These are phyloP conservation scores for Psittacus erithacus DNA, from an alignment of 2,113 vertebrate species.

Conservation along the genomic window DNA sequence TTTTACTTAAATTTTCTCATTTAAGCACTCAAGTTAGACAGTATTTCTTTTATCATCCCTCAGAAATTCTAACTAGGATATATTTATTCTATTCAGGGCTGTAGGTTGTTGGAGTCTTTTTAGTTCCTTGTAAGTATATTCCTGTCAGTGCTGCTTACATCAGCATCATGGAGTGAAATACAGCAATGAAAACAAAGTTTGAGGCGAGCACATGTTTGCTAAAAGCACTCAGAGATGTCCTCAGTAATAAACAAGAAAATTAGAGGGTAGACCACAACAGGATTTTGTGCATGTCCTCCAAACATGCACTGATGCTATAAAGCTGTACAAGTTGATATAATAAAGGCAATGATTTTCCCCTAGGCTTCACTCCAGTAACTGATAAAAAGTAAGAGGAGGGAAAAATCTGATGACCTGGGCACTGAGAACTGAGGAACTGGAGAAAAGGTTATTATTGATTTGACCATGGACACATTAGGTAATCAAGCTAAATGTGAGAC, in stretches of 20 bases:
- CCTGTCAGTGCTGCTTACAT: constrained; percentile 26
- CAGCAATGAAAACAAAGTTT: constrained; percentile 38
- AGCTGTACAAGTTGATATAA: constrained; percentile 22
- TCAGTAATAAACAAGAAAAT: constrained; percentile 19
- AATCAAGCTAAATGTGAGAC: background rate
- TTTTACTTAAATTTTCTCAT: constrained; percentile 20
- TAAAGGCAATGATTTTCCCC: background rate
- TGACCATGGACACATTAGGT: constrained; percentile 21
- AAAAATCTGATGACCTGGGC: background rate
- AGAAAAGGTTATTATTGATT: constrained; percentile 8
- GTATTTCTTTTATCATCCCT: constrained; percentile 21
- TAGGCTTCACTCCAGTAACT: background rate
- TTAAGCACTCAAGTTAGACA: constrained; percentile 37
- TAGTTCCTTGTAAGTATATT: constrained; percentile 52
- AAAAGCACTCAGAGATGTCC: background rate
- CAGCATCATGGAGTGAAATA: constrained; percentile 49
- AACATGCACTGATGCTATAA: background rate
- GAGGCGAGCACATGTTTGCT: constrained; percentile 4
- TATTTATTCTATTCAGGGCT: background rate
- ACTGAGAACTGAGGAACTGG: background rate
- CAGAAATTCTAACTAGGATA: constrained; percentile 41
- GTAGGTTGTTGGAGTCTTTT: background rate
- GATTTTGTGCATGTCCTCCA: background rate
- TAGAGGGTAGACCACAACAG: background rate
- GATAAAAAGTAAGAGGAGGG: background rate